These are phyloP conservation scores for Puntigrus tetrazona DNA, from an alignment of 2,113 vertebrate species.

Conservation along the genomic window DNA sequence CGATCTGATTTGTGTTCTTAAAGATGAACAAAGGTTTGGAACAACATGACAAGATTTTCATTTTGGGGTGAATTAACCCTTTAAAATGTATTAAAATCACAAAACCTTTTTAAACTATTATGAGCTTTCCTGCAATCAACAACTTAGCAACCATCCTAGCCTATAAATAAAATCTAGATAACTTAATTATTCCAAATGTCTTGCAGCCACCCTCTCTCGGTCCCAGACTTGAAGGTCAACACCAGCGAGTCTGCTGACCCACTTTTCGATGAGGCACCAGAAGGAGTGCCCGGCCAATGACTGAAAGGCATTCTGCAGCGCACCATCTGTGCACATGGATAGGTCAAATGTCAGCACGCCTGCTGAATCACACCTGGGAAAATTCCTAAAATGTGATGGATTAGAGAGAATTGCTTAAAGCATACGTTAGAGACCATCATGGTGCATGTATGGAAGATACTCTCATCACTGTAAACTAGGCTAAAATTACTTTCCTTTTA, in stretches of 20 bases:
- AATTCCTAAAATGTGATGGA: slow-evolving; percentile 15
- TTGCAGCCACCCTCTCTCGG: slow-evolving; percentile 6
- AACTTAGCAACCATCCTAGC: not conserved
- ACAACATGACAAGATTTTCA: too few species aligned
- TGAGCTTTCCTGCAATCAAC: not conserved
- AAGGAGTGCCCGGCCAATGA: slow-evolving; percentile 26
- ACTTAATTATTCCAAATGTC: slow-evolving; percentile 38
- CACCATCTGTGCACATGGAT: slow-evolving; percentile 41
- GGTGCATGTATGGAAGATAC: not conserved
- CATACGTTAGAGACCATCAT: not conserved
- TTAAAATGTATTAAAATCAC: not conserved
- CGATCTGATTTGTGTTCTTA: too few species aligned
- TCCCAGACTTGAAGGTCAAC: slow-evolving; percentile 15
- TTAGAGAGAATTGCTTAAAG: not conserved
- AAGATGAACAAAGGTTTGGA: too few species aligned
- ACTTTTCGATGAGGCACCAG: slow-evolving; percentile 39
- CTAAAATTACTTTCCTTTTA: not conserved
- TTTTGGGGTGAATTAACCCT: too few species aligned
- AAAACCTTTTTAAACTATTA: slow-evolving; percentile 1
- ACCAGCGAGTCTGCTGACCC: slow-evolving; percentile 8
- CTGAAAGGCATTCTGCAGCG: slow-evolving; percentile 29
- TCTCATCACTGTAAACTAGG: not conserved
- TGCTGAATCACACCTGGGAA: slow-evolving; percentile 21
- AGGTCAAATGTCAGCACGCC: slow-evolving; percentile 16
- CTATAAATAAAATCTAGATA: slow-evolving; percentile 1